Conservation (phyloP, 2,797 vertebrate species). For the Enteromius mattozi region DNA sequence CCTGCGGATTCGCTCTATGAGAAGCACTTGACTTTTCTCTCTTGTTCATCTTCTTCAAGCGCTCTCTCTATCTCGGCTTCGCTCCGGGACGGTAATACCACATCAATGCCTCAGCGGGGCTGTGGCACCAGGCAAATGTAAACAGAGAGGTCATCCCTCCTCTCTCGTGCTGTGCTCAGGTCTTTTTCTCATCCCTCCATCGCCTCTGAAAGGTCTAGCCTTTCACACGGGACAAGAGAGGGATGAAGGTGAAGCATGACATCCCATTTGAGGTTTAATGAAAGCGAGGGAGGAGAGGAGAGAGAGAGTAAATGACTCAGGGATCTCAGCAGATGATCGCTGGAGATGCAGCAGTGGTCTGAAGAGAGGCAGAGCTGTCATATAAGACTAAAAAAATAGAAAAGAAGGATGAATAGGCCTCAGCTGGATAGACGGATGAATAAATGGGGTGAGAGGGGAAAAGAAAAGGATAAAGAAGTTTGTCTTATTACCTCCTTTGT, state of each 20-base stretch:
- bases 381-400: slow-evolving; percentile 26
- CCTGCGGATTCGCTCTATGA: slow-evolving; percentile 69
- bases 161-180: slow-evolving; percentile 67
- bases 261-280: slow-evolving; percentile 68
- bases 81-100: slow-evolving; percentile 71
- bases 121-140: slow-evolving; percentile 83
- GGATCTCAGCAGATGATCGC: slow-evolving; percentile 30
- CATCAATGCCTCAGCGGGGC: slow-evolving; percentile 87
- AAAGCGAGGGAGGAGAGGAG: slow-evolving; percentile 14
- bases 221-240: slow-evolving; percentile 66
- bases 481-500: neutral
- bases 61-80: slow-evolving; percentile 60
- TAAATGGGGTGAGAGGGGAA: neutral
- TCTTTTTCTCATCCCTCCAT: slow-evolving; percentile 49
- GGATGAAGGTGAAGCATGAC: slow-evolving; percentile 78
- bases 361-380: slow-evolving; percentile 28
- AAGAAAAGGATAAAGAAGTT: neutral
- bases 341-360: slow-evolving; percentile 19
- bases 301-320: slow-evolving; percentile 29
- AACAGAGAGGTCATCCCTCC: slow-evolving; percentile 77
- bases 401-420: slow-evolving; percentile 32
- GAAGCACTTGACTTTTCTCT: slow-evolving; percentile 62
- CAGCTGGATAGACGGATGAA: slow-evolving; percentile 22
- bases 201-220: slow-evolving; percentile 56
- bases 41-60: slow-evolving; percentile 46